Base-by-base conservation (phyloP, 2,797 vertebrate genomes). In the Labeo calbasu region DNA sequence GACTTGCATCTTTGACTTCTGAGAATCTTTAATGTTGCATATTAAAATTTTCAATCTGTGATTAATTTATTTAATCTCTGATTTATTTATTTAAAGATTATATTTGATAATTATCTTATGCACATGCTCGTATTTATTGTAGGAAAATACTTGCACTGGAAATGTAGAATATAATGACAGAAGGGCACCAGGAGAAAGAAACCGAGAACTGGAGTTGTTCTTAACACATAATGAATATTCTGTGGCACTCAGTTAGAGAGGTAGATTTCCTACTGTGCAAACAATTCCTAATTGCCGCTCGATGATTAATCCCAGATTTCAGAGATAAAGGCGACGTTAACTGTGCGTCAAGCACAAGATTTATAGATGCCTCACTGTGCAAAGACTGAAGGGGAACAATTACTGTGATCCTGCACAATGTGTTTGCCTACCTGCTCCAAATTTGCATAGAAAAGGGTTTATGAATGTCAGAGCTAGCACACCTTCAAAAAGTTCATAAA, bases 261-360 rank as follows among this genome's bases (percentile, higher is more conserved):
- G 72, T 70, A 23, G 21, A 50, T 79, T 46, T 68, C 77, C 69
- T 32, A 36, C 70, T 91, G 92, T 89, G 91, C 89, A 92, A 92
- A 93, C 92, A 94, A 92, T 91, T 90, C 88, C 81, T 93, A 94
- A 94, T 94, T 92, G 92, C 88, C 81, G 86, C 84, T 84, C 85
- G 83, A 81, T 92, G 91, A 93, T 94, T 93, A 93, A 89, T 91
- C 85, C 81, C 78, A 87, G 88, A 91, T 92, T 91, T 88, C 50
- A 59, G 46, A 78, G 66, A 86, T 57, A 43, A 73, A 81, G 68
- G 65, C 53, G 65, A 65, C 32, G 23, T 25, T 77, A n/a, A 59
- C 81, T 57, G 79, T 70, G 78, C 76, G 77, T 85, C 63, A 57
- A 59, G 46, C 78, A 40, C 63, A 63, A 40, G 72, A 46, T 76